These are phyloP conservation scores for Hipposideros larvatus DNA, from an alignment of 2,797 vertebrate species.

Conservation along the genomic window DNA sequence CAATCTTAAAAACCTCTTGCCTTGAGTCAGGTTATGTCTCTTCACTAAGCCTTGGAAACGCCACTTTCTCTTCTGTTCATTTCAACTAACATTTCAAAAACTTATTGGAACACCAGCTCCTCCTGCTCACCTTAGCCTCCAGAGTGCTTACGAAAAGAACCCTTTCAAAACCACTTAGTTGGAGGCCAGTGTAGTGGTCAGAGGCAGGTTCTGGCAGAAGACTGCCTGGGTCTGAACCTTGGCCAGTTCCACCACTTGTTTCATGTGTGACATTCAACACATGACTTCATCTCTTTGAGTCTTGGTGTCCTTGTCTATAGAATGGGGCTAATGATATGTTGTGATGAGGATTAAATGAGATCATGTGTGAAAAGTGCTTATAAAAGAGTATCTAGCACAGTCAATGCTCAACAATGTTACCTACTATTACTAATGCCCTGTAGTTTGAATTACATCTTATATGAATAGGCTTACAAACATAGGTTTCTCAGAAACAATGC, in stretches of 20 bases:
- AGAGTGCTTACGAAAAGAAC: neutral
- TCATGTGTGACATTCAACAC: neutral
- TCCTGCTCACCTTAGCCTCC: neutral
- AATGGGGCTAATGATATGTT: neutral
- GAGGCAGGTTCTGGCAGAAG: neutral
- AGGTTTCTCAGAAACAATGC: neutral
- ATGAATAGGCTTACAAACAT: neutral
- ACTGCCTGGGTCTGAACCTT: neutral
- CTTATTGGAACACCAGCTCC: neutral
- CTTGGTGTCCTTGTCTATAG: neutral
- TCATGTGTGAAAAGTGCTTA: neutral
- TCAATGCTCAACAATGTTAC: neutral
- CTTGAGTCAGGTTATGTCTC: neutral
- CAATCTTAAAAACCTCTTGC: neutral
- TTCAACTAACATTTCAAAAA: conserved; percentile 46
- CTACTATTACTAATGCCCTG: neutral
- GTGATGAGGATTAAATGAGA: neutral
- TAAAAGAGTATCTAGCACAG: neutral
- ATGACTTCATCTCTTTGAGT: neutral
- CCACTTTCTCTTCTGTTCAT: neutral
- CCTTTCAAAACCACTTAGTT: neutral
- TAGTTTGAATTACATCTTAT: neutral
- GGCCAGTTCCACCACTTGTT: neutral
- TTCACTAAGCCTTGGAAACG: neutral
- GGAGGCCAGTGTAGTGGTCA: neutral